Percentiles rank a stretch among this genome's conserved stretches.
Conservation (phyloP, 2,113 vertebrate species). For the Australoheros scitulus region DNA sequence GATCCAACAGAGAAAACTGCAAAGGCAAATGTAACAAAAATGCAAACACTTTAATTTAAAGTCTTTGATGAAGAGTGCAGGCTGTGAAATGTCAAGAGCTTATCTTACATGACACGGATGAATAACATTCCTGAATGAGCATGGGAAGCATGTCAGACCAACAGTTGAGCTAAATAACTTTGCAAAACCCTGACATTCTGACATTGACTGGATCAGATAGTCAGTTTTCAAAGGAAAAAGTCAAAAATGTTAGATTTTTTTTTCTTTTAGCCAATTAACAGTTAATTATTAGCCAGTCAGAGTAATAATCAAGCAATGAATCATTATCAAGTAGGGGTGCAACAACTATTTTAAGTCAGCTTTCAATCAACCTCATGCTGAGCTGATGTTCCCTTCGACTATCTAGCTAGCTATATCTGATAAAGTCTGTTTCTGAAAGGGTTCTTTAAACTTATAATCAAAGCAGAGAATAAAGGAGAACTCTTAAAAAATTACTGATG, state of each 20-base stretch:
- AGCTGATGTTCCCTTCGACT: neutral
- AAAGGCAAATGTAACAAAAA: neutral
- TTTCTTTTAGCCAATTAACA: neutral
- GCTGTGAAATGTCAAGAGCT: neutral
- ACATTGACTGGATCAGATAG: too few species aligned
- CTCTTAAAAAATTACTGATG: conserved; percentile 14
- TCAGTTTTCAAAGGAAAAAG: too few species aligned
- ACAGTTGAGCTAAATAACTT: neutral
- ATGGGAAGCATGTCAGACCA: too few species aligned
- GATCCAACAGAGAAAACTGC: neutral
- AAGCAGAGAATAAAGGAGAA: neutral
- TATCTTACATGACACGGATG: neutral
- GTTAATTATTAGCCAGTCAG: neutral
- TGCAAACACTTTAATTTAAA: neutral
- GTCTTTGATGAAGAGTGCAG: neutral
- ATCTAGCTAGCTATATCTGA: neutral
- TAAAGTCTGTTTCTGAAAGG: neutral
- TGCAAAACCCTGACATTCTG: neutral
- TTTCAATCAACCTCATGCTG: neutral
- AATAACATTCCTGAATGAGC: neutral
- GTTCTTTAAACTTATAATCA: neutral
- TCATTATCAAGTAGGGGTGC: too few species aligned
- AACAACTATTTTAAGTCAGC: neutral
- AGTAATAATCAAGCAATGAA: neutral
- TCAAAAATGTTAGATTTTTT: too few species aligned